phyloP scores from a whole-genome alignment of 2,113 vertebrate genomes.

The Dolichallabes microphthalmus region DNA sequence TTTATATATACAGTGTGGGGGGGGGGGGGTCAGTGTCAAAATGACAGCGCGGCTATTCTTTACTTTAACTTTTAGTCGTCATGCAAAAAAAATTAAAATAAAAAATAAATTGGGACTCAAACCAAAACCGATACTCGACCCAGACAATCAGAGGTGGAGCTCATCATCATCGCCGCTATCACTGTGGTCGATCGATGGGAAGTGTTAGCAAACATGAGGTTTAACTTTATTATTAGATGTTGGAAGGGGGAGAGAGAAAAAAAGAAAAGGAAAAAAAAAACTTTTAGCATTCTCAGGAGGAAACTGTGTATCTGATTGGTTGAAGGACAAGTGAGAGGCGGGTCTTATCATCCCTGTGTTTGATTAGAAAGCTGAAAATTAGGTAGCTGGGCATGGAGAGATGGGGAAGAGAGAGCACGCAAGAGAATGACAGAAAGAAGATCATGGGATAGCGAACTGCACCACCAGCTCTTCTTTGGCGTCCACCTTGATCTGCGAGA shows the following conservation, averaged over 20 bases:
- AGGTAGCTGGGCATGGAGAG: constrained; percentile 16
- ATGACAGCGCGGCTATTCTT: background rate
- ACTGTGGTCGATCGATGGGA: background rate
- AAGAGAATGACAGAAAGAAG: constrained; percentile 36
- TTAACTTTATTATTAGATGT: background rate
- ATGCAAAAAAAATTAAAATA: background rate
- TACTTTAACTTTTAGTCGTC: background rate
- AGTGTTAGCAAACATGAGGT: background rate
- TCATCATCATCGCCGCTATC: background rate
- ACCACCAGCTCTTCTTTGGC: constrained; percentile 95
- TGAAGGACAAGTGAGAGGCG: constrained; percentile 51
- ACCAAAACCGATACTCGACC: too few relatives aligned
- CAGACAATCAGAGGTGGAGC: too few relatives aligned
- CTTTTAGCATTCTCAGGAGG: background rate
- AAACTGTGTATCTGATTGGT: constrained; percentile 1
- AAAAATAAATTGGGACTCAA: too few relatives aligned
- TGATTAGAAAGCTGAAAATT: constrained; percentile 44
- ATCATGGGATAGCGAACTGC: constrained; percentile 94
- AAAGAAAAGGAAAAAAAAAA: background rate
- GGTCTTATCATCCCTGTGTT: constrained; percentile 24
- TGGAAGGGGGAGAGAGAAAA: too few relatives aligned
- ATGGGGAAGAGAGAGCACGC: constrained; percentile 16
- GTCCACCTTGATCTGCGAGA: constrained; percentile 94
- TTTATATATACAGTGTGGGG: background rate
- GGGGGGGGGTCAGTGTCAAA: too few relatives aligned